phyloP scores from a whole-genome alignment of 2,797 vertebrate species.

The Myiotriccus ornatus region DNA sequence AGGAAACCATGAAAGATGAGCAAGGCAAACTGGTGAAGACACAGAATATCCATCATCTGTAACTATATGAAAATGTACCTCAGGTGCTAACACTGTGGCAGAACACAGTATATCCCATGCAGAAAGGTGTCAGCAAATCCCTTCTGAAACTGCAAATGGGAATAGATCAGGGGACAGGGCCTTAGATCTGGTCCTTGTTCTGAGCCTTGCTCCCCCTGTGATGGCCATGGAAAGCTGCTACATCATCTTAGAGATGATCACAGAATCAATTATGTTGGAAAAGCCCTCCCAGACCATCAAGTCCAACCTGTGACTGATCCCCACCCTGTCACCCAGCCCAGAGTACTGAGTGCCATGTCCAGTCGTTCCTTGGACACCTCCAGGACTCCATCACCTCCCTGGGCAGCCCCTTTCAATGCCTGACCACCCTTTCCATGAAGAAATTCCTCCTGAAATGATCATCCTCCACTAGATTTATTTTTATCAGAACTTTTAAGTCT shows the following conservation, averaged over 20 bases:
- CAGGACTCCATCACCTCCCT: neutral
- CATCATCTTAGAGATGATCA: neutral
- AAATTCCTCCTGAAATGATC: neutral
- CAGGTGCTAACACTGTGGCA: neutral
- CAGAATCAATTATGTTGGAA: neutral
- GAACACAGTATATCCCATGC: neutral
- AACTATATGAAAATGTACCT: neutral
- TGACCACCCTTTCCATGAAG: neutral
- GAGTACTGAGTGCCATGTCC: neutral
- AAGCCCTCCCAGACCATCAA: neutral
- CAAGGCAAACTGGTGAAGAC: neutral
- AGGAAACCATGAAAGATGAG: conserved; percentile 44
- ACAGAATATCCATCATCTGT: neutral
- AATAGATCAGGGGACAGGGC: neutral
- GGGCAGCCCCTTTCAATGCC: neutral
- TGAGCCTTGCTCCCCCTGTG: neutral
- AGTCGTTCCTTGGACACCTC: neutral
- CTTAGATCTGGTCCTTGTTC: neutral
- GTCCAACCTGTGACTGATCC: neutral
- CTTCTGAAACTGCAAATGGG: neutral
- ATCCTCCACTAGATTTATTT: neutral
- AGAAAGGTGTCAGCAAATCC: neutral
- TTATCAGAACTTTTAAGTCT: neutral
- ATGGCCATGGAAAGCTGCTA: neutral
- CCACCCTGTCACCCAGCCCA: neutral